A percentile compares a stretch with the other conserved stretches of the same genome.
These are phyloP conservation scores for Drosophila santomea DNA, from an alignment of 1,140 invertebrate genomes.

Conservation along the genomic window DNA sequence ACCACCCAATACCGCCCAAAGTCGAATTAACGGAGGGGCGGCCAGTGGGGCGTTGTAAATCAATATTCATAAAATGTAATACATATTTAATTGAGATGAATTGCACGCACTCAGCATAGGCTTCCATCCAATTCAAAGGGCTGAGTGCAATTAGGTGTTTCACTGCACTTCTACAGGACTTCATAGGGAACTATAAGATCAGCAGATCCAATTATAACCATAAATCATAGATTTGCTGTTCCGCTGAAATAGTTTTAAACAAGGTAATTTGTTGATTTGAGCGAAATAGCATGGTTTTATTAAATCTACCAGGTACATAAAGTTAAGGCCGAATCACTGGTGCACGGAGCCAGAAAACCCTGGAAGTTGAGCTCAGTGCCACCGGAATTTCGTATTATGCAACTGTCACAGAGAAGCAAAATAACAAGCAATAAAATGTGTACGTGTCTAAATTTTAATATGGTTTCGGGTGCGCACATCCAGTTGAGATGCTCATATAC, in stretches of 20 bases:
- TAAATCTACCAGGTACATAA: background rate
- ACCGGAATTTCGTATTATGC: background rate
- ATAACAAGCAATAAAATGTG: constrained; percentile 70
- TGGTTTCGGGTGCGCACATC: constrained; percentile 44
- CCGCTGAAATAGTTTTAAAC: no score
- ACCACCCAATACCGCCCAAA: background rate
- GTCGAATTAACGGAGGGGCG: constrained; percentile 31
- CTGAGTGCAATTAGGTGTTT: constrained; percentile 14
- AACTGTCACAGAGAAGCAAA: constrained; percentile 8
- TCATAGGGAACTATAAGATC: background rate
- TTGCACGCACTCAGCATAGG: constrained; percentile 27
- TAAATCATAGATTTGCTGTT: no score
- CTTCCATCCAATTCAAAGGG: background rate
- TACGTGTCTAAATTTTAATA: constrained; percentile 79
- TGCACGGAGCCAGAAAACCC: background rate
- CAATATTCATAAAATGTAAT: constrained; percentile 76
- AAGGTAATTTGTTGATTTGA: background rate
- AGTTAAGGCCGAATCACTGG: background rate
- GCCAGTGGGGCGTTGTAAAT: constrained; percentile 34
- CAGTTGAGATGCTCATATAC: constrained; percentile 32
- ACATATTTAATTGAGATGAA: constrained; percentile 68
- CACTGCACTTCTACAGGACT: background rate
- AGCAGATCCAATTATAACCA: no score
- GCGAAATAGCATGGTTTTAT: background rate
- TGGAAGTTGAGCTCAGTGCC: background rate